A percentile compares a stretch with the other conserved stretches of the same genome.
Evolutionary conservation across 2,888 invertebrate species (phyloP).

Genomic region (Drosophila cognata): DNA sequence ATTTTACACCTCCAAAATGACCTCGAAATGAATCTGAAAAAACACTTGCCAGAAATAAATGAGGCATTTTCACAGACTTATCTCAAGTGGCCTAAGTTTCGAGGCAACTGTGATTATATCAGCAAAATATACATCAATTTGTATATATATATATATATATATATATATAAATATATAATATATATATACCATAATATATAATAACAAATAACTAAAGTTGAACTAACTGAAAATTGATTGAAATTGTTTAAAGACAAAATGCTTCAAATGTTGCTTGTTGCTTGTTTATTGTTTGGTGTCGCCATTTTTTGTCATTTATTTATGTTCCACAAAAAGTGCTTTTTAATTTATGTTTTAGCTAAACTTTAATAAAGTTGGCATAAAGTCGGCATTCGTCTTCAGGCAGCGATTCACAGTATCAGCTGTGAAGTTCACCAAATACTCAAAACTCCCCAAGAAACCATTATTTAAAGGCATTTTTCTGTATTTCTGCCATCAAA

Average conservation of each 20-base stretch:
- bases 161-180: too few relatives aligned
- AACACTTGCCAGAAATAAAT: background rate
- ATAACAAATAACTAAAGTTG: background rate
- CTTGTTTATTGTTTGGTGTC: background rate
- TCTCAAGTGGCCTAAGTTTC: background rate
- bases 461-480: background rate
- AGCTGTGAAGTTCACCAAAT: too few relatives aligned
- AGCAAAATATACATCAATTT: background rate
- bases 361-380: background rate
- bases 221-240: background rate
- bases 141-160: background rate
- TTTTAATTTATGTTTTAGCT: background rate
- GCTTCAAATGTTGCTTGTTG: background rate
- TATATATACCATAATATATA: background rate
- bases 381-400: background rate
- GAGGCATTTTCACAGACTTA: background rate
- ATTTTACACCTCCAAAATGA: too few relatives aligned
- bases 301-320: background rate
- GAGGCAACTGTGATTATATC: background rate
- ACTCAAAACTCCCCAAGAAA: background rate
- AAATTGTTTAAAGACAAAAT: background rate
- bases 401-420: too few relatives aligned
- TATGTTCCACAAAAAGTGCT: fast-evolving
- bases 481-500: background rate
- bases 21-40: too few relatives aligned